Evolutionary conservation across 2,888 invertebrate genomes (phyloP).

Genomic region (Ceratothoa steindachneri): DNA sequence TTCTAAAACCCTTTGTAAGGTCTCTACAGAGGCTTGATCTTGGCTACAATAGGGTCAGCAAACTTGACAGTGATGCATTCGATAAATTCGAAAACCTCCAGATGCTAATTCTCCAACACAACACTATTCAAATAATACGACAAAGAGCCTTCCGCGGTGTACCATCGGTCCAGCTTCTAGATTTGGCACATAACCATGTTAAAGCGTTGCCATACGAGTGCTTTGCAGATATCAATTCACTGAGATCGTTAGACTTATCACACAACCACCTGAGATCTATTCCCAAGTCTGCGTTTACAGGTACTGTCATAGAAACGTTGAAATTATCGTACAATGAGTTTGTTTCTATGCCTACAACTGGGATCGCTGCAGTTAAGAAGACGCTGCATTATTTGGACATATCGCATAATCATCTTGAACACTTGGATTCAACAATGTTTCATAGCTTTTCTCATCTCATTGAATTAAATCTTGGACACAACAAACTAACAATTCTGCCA

Average conservation of each 20-base stretch:
- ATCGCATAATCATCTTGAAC: slow-evolving; percentile 74
- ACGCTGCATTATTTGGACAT: slow-evolving; percentile 73
- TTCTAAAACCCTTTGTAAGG: slow-evolving; percentile 63
- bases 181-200: slow-evolving; percentile 50
- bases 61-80: slow-evolving; percentile 70
- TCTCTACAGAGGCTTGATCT: slow-evolving; percentile 67
- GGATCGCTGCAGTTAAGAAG: slow-evolving; percentile 72
- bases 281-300: slow-evolving; percentile 50
- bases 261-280: slow-evolving; percentile 50
- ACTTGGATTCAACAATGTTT: slow-evolving; percentile 81
- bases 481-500: slow-evolving; percentile 76
- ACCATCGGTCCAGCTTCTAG: slow-evolving; percentile 56
- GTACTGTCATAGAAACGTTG: slow-evolving; percentile 50
- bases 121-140: slow-evolving; percentile 67
- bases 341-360: slow-evolving; percentile 62
- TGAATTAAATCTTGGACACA: slow-evolving; percentile 71
- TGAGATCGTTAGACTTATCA: slow-evolving; percentile 50
- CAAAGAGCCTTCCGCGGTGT: slow-evolving; percentile 73
- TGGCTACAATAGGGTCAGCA: slow-evolving; percentile 68
- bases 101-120: slow-evolving; percentile 68
- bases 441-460: slow-evolving; percentile 74
- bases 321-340: slow-evolving; percentile 50
- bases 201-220: slow-evolving; percentile 50
- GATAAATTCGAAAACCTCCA: slow-evolving; percentile 60
- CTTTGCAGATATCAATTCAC: slow-evolving; percentile 50